A percentile compares a stretch with the other conserved stretches of the same genome.
Conservation (phyloP, 2,113 vertebrate genomes). For the Fukomys damarensis region DNA sequence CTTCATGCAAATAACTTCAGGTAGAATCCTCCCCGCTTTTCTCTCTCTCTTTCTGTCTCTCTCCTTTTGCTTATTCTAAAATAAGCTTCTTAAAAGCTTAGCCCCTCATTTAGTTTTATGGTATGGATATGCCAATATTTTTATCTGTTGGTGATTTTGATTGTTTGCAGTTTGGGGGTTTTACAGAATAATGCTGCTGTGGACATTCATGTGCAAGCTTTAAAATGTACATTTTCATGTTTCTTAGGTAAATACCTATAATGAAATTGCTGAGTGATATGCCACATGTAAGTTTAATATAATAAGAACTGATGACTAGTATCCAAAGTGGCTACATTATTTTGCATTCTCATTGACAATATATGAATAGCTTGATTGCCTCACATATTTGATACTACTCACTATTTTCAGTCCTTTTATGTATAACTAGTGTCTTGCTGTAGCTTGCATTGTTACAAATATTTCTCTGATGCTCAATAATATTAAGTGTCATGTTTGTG, state of each 20-base stretch:
- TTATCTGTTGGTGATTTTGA: not conserved
- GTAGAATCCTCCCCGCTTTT: not conserved
- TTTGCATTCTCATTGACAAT: not conserved
- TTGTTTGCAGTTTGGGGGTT: not conserved
- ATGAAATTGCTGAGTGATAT: not conserved
- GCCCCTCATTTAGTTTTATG: not conserved
- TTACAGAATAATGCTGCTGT: not conserved
- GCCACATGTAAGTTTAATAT: not conserved
- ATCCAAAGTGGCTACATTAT: rapidly evolving
- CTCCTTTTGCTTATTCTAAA: not conserved
- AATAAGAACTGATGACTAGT: not conserved
- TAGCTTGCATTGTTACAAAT: not conserved
- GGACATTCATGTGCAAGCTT: not conserved
- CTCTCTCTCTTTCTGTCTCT: too few species aligned
- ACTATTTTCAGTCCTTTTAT: not conserved
- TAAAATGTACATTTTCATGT: not conserved
- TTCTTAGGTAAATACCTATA: not conserved
- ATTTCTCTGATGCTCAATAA: not conserved
- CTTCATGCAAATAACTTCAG: not conserved
- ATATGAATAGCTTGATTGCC: not conserved
- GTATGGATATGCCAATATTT: not conserved
- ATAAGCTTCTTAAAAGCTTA: too few species aligned
- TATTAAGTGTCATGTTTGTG: not conserved
- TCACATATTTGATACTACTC: not conserved
- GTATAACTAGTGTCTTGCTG: not conserved